A percentile compares a stretch with the other conserved stretches of the same genome.
Evolutionary conservation across 2,113 vertebrate genomes (phyloP).

Genomic region (Dunckerocampus dactyliophorus): DNA sequence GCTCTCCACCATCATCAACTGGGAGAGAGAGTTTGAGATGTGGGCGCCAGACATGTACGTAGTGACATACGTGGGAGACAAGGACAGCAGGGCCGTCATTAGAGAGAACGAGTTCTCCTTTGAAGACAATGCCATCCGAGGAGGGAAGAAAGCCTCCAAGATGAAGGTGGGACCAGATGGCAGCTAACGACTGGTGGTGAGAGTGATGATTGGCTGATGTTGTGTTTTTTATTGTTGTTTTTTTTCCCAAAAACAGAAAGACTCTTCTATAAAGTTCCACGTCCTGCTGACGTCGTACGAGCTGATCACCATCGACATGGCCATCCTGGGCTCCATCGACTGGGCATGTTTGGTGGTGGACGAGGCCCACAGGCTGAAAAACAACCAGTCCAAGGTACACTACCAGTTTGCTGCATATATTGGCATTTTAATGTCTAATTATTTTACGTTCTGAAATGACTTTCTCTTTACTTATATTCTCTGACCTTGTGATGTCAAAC

Average conservation of each 20-base stretch:
- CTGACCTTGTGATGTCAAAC: not conserved
- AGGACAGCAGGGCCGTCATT: slow-evolving; percentile 95
- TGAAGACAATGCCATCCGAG: slow-evolving; percentile 94
- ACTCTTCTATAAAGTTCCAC: slow-evolving; percentile 93
- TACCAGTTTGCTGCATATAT: not conserved
- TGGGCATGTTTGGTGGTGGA: slow-evolving; percentile 98
- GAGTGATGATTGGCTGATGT: not conserved
- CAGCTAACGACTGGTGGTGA: accelerated
- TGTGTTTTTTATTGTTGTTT: too few relatives aligned
- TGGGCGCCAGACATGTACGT: slow-evolving; percentile 99
- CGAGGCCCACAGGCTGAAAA: slow-evolving; percentile 95
- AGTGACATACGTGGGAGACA: slow-evolving; percentile 93
- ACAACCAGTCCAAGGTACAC: slow-evolving; percentile 94
- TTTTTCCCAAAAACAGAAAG: slow-evolving; percentile 79
- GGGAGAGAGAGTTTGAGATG: slow-evolving; percentile 98
- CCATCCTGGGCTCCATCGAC: slow-evolving; percentile 93
- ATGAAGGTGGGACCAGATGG: slow-evolving; percentile 83
- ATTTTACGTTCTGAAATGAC: not conserved
- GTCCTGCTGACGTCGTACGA: slow-evolving; percentile 95
- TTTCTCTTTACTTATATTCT: too few relatives aligned
- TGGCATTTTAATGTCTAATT: too few relatives aligned
- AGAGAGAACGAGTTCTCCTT: slow-evolving; percentile 97
- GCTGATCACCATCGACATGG: slow-evolving; percentile 96
- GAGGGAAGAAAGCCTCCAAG: slow-evolving; percentile 92
- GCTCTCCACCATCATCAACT: slow-evolving; percentile 97